Evolutionary conservation across 2,797 vertebrate species (phyloP), one percentile per base, ranked within the genome.

Genomic region (Enteromius viviparus): DNA sequence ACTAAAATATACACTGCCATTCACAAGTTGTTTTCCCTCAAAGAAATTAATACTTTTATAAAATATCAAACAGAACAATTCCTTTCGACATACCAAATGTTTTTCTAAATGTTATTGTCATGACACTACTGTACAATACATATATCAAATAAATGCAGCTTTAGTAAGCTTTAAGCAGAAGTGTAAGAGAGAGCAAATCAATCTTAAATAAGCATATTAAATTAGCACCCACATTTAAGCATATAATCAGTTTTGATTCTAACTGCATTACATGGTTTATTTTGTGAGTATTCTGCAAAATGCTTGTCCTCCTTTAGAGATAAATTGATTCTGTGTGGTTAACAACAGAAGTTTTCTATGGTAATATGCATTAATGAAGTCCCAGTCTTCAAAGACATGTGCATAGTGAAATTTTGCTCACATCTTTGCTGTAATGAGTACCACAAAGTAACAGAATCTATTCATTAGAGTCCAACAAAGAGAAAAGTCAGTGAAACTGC

Each of bases 381-480:
- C 40, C 2, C 26, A 47, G 69, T 72, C 40, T 81, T 72, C 17
- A 60, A 72, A 79, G 58, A 62, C 4, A 1, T 15, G 72, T 37
- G 29, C 34, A 15, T 37, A 81, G 55, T 37, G 29, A 64, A 26
- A 19, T 34, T 74, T 58, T 55, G 21, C 72, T 55, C 21, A 55
- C 51, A 45, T 62, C 26, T 72, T 14, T 34, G 55, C 11, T 72
- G 40, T 51, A 81, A 81, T 81, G 69, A 81, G 55, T 42, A 81
- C 26, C 55, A 72, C 11, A 12, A 32, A 45, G 19, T 72, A 23
- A 21, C 42, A 58, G 40, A 34, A 49, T 74, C 42, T 71, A 37
- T 64, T 81, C 42, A 81, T 64, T 81, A 72, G 29, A 64, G 26
- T 81, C 19, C 29, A 64, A 71, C 40, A 11, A 64, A 64, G 79